Conservation (phyloP, 1,140 invertebrate species). For the Hestina assimilis region DNA sequence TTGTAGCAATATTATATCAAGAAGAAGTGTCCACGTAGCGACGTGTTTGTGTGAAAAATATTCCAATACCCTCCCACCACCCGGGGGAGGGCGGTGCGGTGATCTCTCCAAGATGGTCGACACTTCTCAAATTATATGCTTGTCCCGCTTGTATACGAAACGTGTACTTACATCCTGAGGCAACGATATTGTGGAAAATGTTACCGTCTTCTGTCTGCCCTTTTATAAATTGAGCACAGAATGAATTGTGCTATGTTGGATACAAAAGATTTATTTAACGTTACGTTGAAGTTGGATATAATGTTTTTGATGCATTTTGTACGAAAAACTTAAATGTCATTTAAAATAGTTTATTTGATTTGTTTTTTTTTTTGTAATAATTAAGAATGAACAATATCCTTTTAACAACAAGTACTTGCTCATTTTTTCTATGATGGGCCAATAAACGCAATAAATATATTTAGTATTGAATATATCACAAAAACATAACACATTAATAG, state of each 20-base stretch:
- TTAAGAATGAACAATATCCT: no score
- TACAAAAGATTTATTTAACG: neutral
- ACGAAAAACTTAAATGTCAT: no score
- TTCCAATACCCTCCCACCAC: conserved; percentile 55
- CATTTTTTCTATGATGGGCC: no score
- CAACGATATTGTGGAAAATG: neutral
- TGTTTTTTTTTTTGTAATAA: no score
- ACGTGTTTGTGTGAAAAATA: conserved; percentile 77
- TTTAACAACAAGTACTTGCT: no score
- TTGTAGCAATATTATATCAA: conserved; percentile 67
- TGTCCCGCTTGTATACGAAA: conserved; percentile 19
- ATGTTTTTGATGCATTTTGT: no score
- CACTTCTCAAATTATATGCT: conserved; percentile 48
- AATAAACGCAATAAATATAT: no score
- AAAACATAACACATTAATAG: no score
- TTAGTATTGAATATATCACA: no score
- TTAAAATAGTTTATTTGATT: no score
- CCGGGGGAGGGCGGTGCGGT: conserved; percentile 19
- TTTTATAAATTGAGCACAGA: neutral
- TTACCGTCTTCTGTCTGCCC: neutral
- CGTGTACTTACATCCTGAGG: conserved; percentile 2
- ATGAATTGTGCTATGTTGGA: neutral
- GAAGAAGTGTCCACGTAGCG: conserved; percentile 70
- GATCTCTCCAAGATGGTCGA: conserved; percentile 36
- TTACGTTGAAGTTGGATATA: no score